Evolutionary conservation across 1,140 invertebrate genomes (phyloP).

Genomic region (Drosophila bipectinata): DNA sequence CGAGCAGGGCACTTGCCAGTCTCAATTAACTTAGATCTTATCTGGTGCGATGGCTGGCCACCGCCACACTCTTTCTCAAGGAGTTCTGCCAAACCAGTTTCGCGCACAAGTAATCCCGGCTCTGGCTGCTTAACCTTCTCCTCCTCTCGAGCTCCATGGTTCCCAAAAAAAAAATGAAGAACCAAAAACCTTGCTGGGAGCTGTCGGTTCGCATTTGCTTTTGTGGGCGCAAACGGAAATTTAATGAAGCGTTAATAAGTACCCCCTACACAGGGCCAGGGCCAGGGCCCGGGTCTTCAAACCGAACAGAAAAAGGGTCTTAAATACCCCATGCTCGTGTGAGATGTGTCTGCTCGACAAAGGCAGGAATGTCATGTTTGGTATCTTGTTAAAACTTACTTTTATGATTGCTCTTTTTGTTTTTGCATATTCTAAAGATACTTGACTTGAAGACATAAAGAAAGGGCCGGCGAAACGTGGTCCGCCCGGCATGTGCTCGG

Average conservation of each 20-base stretch:
- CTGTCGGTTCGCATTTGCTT: constrained; percentile 60
- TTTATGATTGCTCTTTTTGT: constrained; percentile 16
- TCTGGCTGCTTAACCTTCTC: constrained; percentile 27
- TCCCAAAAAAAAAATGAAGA: neutral
- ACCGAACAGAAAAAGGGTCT: constrained; percentile 45
- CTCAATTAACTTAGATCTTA: constrained; percentile 77
- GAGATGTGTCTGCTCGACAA: constrained; percentile 44
- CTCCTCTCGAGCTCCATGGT: constrained; percentile 1
- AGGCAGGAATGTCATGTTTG: constrained; percentile 46
- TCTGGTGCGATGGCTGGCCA: constrained; percentile 36
- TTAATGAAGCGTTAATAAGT: constrained; percentile 80
- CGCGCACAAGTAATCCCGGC: constrained; percentile 32
- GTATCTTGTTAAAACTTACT: constrained; percentile 18
- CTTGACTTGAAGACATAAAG: constrained; percentile 28
- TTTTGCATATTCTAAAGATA: constrained; percentile 43
- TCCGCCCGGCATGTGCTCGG: constrained; percentile 6
- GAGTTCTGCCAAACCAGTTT: constrained; percentile 63
- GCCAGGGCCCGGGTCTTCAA: constrained; percentile 31
- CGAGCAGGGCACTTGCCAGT: constrained; percentile 58
- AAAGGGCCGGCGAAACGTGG: constrained; percentile 26
- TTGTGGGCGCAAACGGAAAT: constrained; percentile 61
- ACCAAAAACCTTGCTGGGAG: constrained; percentile 10
- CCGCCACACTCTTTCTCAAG: constrained; percentile 20
- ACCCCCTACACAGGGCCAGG: constrained; percentile 25
- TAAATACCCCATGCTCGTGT: constrained; percentile 47